These are phyloP conservation scores for Cyanoramphus novaezelandiae DNA, from an alignment of 2,113 vertebrate genomes.

Conservation along the genomic window DNA sequence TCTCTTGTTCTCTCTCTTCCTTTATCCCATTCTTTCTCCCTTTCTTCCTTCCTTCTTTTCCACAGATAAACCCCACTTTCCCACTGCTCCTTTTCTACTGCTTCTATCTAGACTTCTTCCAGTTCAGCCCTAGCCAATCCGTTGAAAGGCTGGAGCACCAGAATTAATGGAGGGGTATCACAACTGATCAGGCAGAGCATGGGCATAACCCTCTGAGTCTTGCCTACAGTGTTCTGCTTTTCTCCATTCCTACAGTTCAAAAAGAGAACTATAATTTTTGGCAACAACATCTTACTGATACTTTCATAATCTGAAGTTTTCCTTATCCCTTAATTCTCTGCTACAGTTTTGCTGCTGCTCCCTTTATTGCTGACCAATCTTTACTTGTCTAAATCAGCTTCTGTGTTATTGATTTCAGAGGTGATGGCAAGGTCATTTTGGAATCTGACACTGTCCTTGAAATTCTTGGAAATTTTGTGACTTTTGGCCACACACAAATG, in stretches of 20 bases:
- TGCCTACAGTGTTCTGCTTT: background rate
- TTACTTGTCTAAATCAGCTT: background rate
- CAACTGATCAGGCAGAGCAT: background rate
- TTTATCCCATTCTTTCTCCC: rapidly evolving
- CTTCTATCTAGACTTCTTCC: background rate
- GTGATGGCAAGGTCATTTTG: background rate
- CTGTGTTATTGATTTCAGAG: background rate
- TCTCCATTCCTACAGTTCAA: background rate
- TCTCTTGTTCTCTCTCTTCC: too few relatives aligned
- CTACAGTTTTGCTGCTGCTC: background rate
- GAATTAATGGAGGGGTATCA: background rate
- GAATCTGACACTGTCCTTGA: background rate
- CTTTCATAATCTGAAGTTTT: background rate
- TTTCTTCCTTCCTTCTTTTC: too few relatives aligned
- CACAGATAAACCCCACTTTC: background rate
- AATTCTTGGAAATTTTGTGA: background rate
- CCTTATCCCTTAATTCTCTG: background rate
- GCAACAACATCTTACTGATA: background rate
- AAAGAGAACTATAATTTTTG: background rate
- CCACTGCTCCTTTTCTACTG: background rate
- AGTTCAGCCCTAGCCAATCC: background rate
- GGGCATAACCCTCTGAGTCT: background rate
- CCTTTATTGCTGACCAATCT: background rate
- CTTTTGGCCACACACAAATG: background rate
- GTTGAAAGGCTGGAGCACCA: background rate